Evolutionary conservation across 2,888 invertebrate species (phyloP).

Genomic region (Saturnia japonica): DNA sequence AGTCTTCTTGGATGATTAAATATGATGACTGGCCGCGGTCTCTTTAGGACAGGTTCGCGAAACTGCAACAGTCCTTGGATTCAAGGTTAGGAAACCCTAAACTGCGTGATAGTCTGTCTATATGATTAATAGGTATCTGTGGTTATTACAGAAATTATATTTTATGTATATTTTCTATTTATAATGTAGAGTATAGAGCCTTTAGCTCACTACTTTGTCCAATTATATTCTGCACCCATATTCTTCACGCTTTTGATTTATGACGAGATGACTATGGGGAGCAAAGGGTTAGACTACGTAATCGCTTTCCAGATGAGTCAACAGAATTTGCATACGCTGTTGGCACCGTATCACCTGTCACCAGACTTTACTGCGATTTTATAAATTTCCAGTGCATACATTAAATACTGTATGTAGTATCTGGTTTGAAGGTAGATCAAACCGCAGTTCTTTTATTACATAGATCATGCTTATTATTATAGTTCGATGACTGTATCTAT

Average conservation of each 20-base stretch:
- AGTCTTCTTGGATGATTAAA: no score
- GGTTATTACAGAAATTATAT: neutral
- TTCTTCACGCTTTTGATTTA: slow-evolving; percentile 6
- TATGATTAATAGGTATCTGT: no score
- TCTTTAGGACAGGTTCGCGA: neutral
- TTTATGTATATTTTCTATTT: neutral
- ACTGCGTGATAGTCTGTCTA: no score
- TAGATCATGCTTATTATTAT: neutral
- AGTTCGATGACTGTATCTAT: neutral
- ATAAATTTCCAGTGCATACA: neutral
- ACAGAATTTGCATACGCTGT: slow-evolving; percentile 53
- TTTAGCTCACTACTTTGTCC: neutral
- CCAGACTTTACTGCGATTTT: slow-evolving; percentile 6
- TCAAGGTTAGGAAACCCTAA: neutral
- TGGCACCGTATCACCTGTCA: slow-evolving; percentile 26
- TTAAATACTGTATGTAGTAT: neutral
- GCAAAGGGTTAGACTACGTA: slow-evolving; percentile 47
- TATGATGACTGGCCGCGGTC: no score
- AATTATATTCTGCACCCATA: neutral
- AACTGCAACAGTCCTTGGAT: neutral
- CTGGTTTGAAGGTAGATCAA: neutral
- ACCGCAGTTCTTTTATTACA: no score
- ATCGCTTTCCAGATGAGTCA: slow-evolving; percentile 60
- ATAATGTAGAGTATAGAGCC: neutral
- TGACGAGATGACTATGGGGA: slow-evolving; percentile 14